Evolutionary conservation across 53 echinoderm and acorn worm genomes (phyloP).

Genomic region (Actinopyga echinites): DNA sequence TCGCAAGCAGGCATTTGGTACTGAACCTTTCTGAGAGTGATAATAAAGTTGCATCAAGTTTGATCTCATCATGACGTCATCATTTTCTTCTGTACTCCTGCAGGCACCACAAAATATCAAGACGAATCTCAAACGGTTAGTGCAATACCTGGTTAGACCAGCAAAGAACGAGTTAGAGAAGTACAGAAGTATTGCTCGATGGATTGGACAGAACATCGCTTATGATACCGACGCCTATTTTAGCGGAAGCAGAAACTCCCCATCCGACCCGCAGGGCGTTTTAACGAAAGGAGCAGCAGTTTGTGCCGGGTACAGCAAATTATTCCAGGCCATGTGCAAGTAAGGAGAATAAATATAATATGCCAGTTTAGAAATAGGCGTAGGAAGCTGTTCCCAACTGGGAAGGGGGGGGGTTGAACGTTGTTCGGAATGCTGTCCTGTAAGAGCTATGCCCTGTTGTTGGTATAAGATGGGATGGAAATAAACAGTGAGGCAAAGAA

Average conservation of each 20-base stretch:
- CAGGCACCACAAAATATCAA: conserved; percentile 39
- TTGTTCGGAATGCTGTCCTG: no score
- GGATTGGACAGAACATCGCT: conserved; percentile 47
- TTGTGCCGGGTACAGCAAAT: conserved; percentile 44
- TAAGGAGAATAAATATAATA: neutral
- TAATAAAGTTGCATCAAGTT: no score
- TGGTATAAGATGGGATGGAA: no score
- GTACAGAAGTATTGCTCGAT: conserved; percentile 53
- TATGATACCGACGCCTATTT: conserved; percentile 39
- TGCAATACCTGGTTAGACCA: conserved; percentile 34
- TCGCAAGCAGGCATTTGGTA: no score
- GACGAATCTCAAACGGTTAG: conserved; percentile 30
- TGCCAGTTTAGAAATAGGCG: no score
- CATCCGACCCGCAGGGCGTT: conserved; percentile 21
- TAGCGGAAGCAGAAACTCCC: neutral
- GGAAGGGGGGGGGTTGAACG: no score
- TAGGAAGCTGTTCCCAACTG: no score
- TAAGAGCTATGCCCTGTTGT: no score
- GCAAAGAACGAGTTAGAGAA: conserved; percentile 49
- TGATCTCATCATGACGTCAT: no score
- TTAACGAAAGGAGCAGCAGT: conserved; percentile 35
- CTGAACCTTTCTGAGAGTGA: no score
- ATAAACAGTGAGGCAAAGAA: no score
- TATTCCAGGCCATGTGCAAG: conserved; percentile 51
- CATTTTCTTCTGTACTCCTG: neutral